These are phyloP conservation scores for Pseudoips prasinana DNA, from an alignment of 2,888 invertebrate genomes.

Conservation along the genomic window DNA sequence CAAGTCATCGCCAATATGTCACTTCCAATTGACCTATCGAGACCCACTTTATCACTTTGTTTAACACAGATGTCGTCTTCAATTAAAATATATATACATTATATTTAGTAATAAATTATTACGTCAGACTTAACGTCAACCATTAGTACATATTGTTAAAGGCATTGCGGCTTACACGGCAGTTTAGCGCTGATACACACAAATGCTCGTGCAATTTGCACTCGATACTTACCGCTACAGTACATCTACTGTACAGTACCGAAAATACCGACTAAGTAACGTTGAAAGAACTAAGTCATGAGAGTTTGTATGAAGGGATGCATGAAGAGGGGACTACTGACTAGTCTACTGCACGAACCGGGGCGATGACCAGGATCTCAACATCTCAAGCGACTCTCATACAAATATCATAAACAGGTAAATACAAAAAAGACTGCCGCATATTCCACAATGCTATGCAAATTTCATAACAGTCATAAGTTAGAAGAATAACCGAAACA, in stretches of 20 bases:
- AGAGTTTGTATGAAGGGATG: constrained; percentile 58
- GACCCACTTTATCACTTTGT: constrained; percentile 33
- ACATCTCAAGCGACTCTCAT: constrained; percentile 56
- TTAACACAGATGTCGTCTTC: constrained; percentile 29
- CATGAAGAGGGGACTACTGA: constrained; percentile 66
- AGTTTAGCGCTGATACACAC: constrained; percentile 39
- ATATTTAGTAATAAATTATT: constrained; percentile 27
- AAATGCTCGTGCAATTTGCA: constrained; percentile 14
- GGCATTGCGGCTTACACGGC: constrained; percentile 74
- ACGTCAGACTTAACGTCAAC: constrained; percentile 53
- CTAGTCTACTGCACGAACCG: constrained; percentile 61
- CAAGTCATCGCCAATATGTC: constrained; percentile 54
- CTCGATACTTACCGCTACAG: constrained; percentile 16
- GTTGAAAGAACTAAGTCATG: constrained; percentile 30
- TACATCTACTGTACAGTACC: constrained; percentile 9
- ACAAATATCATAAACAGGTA: constrained; percentile 47
- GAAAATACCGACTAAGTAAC: constrained; percentile 17
- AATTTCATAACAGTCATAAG: constrained; percentile 70
- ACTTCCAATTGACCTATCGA: constrained; percentile 55
- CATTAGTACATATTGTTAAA: constrained; percentile 72
- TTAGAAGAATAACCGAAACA: constrained; percentile 50
- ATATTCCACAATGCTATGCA: constrained; percentile 79
- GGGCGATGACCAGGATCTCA: constrained; percentile 50
- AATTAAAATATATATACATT: constrained; percentile 23
- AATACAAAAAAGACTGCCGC: constrained; percentile 65